These are phyloP conservation scores for Rhadina sibilatrix DNA, from an alignment of 2,113 vertebrate species.

Conservation along the genomic window DNA sequence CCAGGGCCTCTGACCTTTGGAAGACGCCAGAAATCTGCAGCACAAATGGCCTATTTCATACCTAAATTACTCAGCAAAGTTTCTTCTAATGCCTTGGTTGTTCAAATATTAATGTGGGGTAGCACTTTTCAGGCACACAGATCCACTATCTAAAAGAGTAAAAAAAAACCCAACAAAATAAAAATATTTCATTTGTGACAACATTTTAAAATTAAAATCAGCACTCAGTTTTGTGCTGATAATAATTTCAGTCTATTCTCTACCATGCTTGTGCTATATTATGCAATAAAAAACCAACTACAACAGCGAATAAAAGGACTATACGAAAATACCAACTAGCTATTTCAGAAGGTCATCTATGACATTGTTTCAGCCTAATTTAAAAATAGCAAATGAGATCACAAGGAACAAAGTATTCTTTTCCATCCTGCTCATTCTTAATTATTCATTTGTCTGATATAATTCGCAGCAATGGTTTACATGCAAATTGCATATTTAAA, in stretches of 20 bases:
- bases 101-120: background rate
- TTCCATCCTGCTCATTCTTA: slow-evolving; percentile 11
- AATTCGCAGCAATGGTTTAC: slow-evolving; percentile 16
- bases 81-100: background rate
- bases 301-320: background rate
- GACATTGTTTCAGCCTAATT: slow-evolving; percentile 26
- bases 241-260: slow-evolving; percentile 1
- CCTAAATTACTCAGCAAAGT: background rate
- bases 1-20: background rate
- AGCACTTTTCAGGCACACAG: background rate
- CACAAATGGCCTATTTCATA: background rate
- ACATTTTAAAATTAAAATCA: background rate
- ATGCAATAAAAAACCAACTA: background rate
- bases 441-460: slow-evolving; percentile 16
- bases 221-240: background rate
- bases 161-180: background rate
- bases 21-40: background rate
- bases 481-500: slow-evolving; percentile 60
- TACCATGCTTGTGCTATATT: background rate
- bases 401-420: slow-evolving; percentile 40
- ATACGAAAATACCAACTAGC: background rate
- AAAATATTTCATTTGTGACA: background rate
- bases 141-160: background rate
- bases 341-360: background rate
- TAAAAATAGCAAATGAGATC: slow-evolving; percentile 9